Evolutionary conservation across 2,113 vertebrate species (phyloP).

Genomic region (Proterorhinus semilunaris): DNA sequence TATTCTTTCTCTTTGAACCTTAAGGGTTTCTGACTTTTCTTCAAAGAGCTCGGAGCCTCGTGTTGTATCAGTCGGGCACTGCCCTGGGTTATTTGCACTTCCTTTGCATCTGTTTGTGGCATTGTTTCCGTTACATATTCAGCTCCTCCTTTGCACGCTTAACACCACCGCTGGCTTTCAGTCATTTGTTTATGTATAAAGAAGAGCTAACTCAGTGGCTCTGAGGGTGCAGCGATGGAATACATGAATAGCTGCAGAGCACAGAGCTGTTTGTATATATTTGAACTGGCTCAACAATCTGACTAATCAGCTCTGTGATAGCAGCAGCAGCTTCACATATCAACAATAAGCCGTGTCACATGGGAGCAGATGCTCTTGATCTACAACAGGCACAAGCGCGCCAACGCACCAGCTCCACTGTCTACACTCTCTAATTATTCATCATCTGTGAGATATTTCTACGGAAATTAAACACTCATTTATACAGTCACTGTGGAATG

Average conservation of each 20-base stretch:
- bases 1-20: conserved; percentile 42
- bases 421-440: neutral
- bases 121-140: conserved; percentile 26
- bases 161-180: conserved; percentile 6
- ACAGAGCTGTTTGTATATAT: conserved; percentile 13
- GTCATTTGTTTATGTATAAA: conserved; percentile 46
- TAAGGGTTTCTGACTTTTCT: conserved; percentile 49
- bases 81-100: conserved; percentile 27
- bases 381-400: conserved; percentile 2
- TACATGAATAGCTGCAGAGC: conserved; percentile 27
- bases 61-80: conserved; percentile 18
- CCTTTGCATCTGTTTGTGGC: conserved; percentile 24
- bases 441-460: neutral
- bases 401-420: neutral
- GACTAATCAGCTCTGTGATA: conserved; percentile 36
- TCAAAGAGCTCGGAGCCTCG: conserved; percentile 46
- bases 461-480: neutral
- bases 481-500: neutral
- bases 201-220: conserved; percentile 36
- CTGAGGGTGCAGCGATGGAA: conserved; percentile 20
- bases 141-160: neutral
- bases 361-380: conserved; percentile 19
- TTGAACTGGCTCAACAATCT: conserved; percentile 21
- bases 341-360: conserved; percentile 10
- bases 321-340: conserved; percentile 12